Base-by-base conservation (phyloP, 2,888 invertebrate genomes). In the Periphyllus acericola region DNA sequence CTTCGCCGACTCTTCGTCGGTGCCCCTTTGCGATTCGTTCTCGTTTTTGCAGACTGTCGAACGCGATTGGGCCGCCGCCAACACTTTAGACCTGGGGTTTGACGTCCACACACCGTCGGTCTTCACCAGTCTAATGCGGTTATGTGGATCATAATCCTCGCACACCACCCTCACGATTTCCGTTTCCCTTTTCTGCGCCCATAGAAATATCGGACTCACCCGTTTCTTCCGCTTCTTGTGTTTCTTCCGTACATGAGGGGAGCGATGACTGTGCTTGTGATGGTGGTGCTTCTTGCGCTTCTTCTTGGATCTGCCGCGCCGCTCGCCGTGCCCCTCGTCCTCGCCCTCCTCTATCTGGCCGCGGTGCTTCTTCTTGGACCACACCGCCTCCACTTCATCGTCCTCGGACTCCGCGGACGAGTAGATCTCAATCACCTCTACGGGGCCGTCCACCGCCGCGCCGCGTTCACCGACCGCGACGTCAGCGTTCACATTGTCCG, bases 121-220 rank as follows among this genome's bases (percentile, higher is more conserved):
- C 91, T 96, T 96, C 90, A 96, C 95, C 91, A 96, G 93, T 91
- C 95, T 94, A 91, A 96, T 95, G 89, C 96, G 95, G 92, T 96
- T 96, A 89, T 96, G 93, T 91, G 95, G 94, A 93, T 96, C 96
- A 93, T 96, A 96, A 92, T 96, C 96, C 92, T 96, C 96, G 92
- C 96, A 96, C 92, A 95, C 94, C 90, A 96, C 96, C 92, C 96
- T 95, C 91, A 96, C 94, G 92, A 96, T 96, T 91, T 94, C 94
- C 89, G 95, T 95, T 90, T 94, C 94, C 92, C 96, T 95, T 91
- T 95, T 95, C 89, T 95, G 95, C 89, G 95, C 95, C 96, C 96
- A 96, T 90, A 96, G 93, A 92, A 96, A 96, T 90, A 96, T 95
- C 90, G 96, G 96, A 91, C 96, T 95, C 90, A 96, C 94, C 89